Evolutionary conservation across 1,140 invertebrate species (phyloP).

Genomic region (Hyphantria cunea): DNA sequence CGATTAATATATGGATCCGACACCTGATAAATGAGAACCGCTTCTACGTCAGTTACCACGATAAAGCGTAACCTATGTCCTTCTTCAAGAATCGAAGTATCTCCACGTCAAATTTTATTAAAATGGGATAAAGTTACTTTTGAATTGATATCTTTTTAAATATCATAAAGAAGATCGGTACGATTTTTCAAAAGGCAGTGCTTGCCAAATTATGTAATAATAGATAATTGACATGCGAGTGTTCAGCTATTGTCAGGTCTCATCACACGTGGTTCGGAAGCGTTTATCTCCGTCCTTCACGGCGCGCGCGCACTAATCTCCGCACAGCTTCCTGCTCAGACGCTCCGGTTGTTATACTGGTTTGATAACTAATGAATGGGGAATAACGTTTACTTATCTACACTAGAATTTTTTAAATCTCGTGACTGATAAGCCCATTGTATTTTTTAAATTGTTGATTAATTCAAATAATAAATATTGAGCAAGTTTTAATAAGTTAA

Average conservation of each 20-base stretch:
- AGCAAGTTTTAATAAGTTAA: too few species aligned
- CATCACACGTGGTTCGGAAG: constrained; percentile 53
- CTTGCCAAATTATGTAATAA: neutral
- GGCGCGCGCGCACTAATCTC: constrained; percentile 57
- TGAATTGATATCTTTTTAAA: too few species aligned
- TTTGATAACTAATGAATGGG: neutral
- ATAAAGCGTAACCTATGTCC: too few species aligned
- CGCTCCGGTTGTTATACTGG: constrained; percentile 12
- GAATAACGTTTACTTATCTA: neutral
- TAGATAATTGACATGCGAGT: constrained; percentile 1
- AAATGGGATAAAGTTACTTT: too few species aligned
- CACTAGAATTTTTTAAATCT: neutral
- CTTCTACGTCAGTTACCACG: too few species aligned
- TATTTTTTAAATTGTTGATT: neutral
- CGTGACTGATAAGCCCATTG: neutral
- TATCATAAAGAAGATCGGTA: too few species aligned
- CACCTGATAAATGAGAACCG: too few species aligned
- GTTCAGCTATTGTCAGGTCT: constrained; percentile 12
- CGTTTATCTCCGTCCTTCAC: constrained; percentile 63
- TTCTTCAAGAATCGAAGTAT: too few species aligned
- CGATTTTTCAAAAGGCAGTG: too few species aligned
- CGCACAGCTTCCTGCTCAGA: constrained; percentile 46
- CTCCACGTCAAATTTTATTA: too few species aligned
- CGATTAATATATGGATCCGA: too few species aligned
- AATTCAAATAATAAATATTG: too few species aligned